Base-by-base conservation (phyloP, 2,113 vertebrate species). In the Irena cyanogastra region DNA sequence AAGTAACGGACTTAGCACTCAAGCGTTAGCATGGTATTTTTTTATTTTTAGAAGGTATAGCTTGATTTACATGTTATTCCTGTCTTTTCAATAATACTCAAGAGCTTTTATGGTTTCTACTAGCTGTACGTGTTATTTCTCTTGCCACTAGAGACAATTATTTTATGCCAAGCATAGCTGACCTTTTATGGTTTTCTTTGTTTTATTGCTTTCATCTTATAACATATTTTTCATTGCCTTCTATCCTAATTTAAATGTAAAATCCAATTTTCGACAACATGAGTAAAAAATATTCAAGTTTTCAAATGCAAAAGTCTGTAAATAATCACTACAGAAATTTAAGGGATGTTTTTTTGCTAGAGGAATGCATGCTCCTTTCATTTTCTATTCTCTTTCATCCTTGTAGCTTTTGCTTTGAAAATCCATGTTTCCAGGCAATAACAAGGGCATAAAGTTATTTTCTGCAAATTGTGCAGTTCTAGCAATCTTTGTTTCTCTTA, bases 371-470 rank as follows among this genome's bases (percentile, higher is more conserved):
- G 13, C 13, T 78, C 6, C 63, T 93, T 87, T 95, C 54, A 92
- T 96, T 95, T 93, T n/a, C 74, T 90, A 95, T 96, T 97, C 94
- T 89, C 91, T 96, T 96, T 96, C 56, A 96, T 94, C 82, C 56
- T 92, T 24, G 75, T 35, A 85, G 78, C 28, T 92, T 90, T 88
- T 79, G 63, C 93, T 96, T 90, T 97, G 94, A 96, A 95, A 93
- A 83, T 83, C 44, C 60, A 49, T 63, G 81, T 93, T 96, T 93
- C 56, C 60, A 89, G 85, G 95, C 92, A 90, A 82, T 91, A 94
- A 93, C 91, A 95, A 93, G 85, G 60, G 57, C 44, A 81, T 33
- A 56, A 92, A 88, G 74, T 75, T 96, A 94, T 89, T 96, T 96
- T 96, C 80, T 90, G 77, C 89, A 90, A 90, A 95, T 89, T 74